Evolutionary conservation across 2,797 vertebrate species (phyloP), one percentile per base, ranked within the genome.

Genomic region (Lacerta bilineata): DNA sequence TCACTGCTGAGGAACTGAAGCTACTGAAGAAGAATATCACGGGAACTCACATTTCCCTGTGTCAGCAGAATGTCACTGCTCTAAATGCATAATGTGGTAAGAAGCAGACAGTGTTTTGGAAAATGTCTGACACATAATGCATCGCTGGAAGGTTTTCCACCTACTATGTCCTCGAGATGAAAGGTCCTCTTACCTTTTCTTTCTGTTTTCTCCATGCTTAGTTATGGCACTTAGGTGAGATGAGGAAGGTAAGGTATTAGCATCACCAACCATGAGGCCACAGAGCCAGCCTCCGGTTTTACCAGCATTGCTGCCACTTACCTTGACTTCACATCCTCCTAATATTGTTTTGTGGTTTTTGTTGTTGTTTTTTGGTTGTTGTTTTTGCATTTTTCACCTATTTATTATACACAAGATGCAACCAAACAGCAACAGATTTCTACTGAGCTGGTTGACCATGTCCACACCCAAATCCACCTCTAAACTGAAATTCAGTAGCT

Each of bases 151-250:
- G 87, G 33, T 87, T 87, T 81, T 33, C 69, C 50, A 82, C 33
- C 79, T 55, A 64, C 80, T 85, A 25, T 64, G 39, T 87, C 75
- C 77, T 79, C 84, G 86, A 68, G 83, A 15, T 20, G 43, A 91
- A 50, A 2, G 2, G 55, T 11, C 87, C 87, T 64, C 75, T 90
- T 59, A 39, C 74, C 59, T 50, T 88, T 93, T 93, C 55, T 89
- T 91, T 92, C 59, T 87, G 64, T 90, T 90, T 84, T 92, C 93
- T 93, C 90, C 90, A 74, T 88, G 93, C 92, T 89, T 85, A 89
- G 80, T 87, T 88, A 88, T 88, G 82, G 92, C 88, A 85, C 80
- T 92, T 18, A 69, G 6, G 15, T 10, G 29, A 25, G 11, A 25
- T 27, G 91, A 91, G 87, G 93, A 93, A 90, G 87, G 89, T 86